Percentiles rank a stretch among this genome's conserved stretches.
phyloP scores from a whole-genome alignment of 2,113 vertebrate genomes.

The Phocoena sinus region DNA sequence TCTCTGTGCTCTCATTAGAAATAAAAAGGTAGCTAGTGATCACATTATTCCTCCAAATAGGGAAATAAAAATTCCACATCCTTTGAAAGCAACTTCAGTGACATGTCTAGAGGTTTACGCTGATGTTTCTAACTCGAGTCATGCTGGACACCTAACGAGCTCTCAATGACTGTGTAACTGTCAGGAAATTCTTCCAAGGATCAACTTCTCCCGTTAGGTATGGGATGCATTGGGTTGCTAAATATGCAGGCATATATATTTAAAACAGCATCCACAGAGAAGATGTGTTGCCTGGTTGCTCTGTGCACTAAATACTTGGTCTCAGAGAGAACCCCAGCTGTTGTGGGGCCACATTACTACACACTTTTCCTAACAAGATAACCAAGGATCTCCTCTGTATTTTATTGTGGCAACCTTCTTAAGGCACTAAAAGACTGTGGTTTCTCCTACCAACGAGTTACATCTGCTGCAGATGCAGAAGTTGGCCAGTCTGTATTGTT shows the following conservation, averaged over 20 bases:
- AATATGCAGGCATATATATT: neutral
- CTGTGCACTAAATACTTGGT: conserved; percentile 3
- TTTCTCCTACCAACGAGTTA: neutral
- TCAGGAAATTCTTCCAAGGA: conserved; percentile 25
- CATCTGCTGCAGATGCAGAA: neutral
- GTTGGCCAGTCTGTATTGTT: neutral
- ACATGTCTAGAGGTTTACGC: neutral
- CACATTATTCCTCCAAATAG: neutral
- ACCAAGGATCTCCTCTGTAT: neutral
- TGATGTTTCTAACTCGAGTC: neutral
- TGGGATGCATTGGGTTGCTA: neutral
- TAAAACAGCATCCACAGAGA: neutral
- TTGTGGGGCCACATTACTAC: neutral
- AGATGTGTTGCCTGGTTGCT: neutral
- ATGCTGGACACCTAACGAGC: neutral
- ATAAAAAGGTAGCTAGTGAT: neutral
- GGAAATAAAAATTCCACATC: neutral
- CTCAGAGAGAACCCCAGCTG: neutral
- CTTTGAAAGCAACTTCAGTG: neutral
- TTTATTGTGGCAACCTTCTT: conserved; percentile 30
- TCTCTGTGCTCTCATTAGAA: neutral
- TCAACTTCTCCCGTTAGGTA: neutral
- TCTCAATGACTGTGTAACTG: conserved; percentile 6
- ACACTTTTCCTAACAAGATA: conserved; percentile 25
- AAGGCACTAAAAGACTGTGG: neutral